Conservation (phyloP, 2,113 vertebrate genomes). For the Caloenas nicobarica region DNA sequence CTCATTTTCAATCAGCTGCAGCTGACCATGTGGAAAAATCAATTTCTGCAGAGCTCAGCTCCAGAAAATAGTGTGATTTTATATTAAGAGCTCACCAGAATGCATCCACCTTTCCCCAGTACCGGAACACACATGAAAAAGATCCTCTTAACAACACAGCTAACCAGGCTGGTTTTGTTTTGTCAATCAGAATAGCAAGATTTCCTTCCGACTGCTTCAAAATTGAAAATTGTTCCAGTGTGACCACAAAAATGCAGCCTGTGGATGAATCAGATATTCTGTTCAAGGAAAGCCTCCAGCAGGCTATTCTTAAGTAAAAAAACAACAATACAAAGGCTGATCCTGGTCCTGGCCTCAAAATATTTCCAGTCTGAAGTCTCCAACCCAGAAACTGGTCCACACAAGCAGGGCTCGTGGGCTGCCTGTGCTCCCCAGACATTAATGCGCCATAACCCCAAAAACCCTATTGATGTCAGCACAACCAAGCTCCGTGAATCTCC, state of each 20-base stretch:
- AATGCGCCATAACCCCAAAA: not conserved
- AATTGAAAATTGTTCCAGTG: not conserved
- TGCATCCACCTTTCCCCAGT: not conserved
- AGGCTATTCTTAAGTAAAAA: not conserved
- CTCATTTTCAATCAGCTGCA: not conserved
- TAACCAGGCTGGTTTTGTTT: not conserved
- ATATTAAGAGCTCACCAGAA: not conserved
- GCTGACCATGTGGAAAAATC: not conserved
- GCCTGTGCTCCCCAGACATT: not conserved
- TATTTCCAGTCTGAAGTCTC: not conserved
- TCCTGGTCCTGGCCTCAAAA: not conserved
- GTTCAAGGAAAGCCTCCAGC: not conserved
- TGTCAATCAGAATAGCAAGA: not conserved
- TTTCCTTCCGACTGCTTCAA: slow-evolving; percentile 3
- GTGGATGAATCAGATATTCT: slow-evolving; percentile 12
- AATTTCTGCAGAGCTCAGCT: not conserved
- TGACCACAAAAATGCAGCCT: slow-evolving; percentile 26
- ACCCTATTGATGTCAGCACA: not conserved
- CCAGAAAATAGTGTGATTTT: not conserved
- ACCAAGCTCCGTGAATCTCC: not conserved
- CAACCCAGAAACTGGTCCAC: not conserved
- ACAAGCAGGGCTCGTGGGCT: not conserved
- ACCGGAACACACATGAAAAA: not conserved
- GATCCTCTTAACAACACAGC: not conserved
- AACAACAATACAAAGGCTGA: not conserved